Conservation (phyloP, 2,888 invertebrate genomes). For the Thymelicus acteon region DNA sequence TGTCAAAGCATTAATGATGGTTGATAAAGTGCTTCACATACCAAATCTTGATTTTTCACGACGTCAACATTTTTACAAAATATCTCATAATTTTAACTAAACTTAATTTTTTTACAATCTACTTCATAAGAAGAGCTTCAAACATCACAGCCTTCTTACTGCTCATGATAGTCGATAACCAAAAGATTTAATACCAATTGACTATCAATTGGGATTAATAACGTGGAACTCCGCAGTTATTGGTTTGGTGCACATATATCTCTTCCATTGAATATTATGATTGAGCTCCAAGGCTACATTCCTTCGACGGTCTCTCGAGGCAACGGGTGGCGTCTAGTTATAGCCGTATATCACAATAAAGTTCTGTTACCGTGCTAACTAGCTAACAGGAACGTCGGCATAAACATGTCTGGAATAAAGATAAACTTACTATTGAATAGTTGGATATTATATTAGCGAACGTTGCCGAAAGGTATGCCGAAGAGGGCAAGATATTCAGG, state of each 20-base stretch:
- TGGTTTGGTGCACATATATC: conserved; percentile 58
- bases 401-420: conserved; percentile 67
- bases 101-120: background rate
- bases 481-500: conserved; percentile 26
- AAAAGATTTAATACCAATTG: conserved; percentile 65
- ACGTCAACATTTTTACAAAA: too few species aligned
- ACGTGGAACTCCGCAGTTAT: conserved; percentile 62
- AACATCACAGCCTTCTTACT: conserved; percentile 17
- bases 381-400: conserved; percentile 59
- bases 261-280: conserved; percentile 62
- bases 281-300: conserved; percentile 62
- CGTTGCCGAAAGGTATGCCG: conserved; percentile 57
- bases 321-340: conserved; percentile 47
- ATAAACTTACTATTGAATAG: conserved; percentile 66
- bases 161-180: conserved; percentile 44
- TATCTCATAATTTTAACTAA: background rate
- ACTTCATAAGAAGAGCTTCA: background rate
- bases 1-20: too few species aligned
- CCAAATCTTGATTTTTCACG: too few species aligned
- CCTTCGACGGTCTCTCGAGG: conserved; percentile 47
- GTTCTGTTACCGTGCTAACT: conserved; percentile 50
- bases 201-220: conserved; percentile 72
- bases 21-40: too few species aligned
- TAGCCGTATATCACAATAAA: conserved; percentile 60
- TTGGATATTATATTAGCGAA: conserved; percentile 66